Evolutionary conservation across 2,113 vertebrate genomes (phyloP).

Genomic region (Campylorhamphus procurvoides): DNA sequence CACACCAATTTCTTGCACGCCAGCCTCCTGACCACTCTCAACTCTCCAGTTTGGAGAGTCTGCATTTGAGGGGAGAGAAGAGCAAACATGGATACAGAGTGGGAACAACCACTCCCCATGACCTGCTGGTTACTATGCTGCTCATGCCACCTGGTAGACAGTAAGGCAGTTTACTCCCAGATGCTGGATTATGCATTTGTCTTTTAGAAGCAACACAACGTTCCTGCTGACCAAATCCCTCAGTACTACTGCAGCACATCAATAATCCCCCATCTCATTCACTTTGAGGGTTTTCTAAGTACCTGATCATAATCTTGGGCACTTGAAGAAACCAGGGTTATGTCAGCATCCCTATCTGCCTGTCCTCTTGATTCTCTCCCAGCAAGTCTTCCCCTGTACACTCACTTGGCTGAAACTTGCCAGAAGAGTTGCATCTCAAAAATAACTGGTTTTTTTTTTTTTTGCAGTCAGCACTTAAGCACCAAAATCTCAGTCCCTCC

Average conservation of each 20-base stretch:
- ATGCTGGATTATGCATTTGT: not conserved
- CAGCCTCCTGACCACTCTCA: not conserved
- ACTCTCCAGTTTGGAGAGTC: accelerated
- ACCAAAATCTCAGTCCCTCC: not conserved
- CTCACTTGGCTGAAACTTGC: not conserved
- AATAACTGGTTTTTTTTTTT: not conserved
- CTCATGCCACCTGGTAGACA: accelerated
- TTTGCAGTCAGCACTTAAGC: not conserved
- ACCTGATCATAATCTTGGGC: not conserved
- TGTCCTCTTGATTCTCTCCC: not conserved
- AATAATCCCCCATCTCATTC: accelerated
- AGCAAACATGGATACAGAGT: not conserved
- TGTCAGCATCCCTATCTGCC: not conserved
- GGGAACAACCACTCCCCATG: not conserved
- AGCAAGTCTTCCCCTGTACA: not conserved
- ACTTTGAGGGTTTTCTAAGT: not conserved
- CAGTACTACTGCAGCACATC: not conserved
- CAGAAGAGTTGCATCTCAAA: not conserved
- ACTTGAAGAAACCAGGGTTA: not conserved
- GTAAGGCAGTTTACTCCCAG: accelerated
- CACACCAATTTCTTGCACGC: not conserved
- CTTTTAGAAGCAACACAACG: not conserved
- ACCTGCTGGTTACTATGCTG: not conserved
- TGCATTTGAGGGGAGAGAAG: not conserved
- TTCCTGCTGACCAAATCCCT: not conserved